Evolutionary conservation across 2,797 vertebrate genomes (phyloP), one percentile per base, ranked within the genome.

Genomic region (Ibycter americanus): DNA sequence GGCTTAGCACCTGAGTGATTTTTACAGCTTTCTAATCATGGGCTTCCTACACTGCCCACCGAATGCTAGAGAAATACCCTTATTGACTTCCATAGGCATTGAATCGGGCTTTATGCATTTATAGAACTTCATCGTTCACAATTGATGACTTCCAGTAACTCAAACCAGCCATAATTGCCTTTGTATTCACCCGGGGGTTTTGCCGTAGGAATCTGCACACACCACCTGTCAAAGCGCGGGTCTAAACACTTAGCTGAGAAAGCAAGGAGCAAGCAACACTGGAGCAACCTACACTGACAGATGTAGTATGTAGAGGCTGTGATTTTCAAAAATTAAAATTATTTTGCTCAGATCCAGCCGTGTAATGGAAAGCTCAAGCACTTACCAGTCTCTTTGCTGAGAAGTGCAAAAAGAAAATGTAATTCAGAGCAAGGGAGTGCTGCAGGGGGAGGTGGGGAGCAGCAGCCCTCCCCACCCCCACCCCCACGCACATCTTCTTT

Each of bases 401-500:
- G 52, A 55, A 63, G 11, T 0, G 20, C 17, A 13, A 13, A 77
- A 77, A 51, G 49, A 44, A 77, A 88, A 88, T 1, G 40, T 15
- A 13, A 38, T 40, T 66, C 8, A 5, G 70, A 32, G 52, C 0
- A 1, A 66, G 61, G 26, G 32, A 38, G 29, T 5, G 20, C 22
- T 34, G 62, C 0, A 1, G 44, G 27, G 67, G 62, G n/a, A 55
- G 47, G 55, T 2, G 55, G 40, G 42, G 74, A 42, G 87, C 74
- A 67, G 88, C 63, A 36, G 40, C 34, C 62, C 82, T 58, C 63
- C 67, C 40, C 63, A 12, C 51, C 12, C 14, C 12, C 40, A 12
- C 25, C 36, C 12, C 18, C 0, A 2, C 0, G 13, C 2, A 2
- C 38, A 12, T 54, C 68, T 4, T 0, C 4, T 52, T 55, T 8